Evolutionary conservation across 2,113 vertebrate species (phyloP), one percentile per base, ranked within the genome.

Genomic region (Caranx ignobilis): DNA sequence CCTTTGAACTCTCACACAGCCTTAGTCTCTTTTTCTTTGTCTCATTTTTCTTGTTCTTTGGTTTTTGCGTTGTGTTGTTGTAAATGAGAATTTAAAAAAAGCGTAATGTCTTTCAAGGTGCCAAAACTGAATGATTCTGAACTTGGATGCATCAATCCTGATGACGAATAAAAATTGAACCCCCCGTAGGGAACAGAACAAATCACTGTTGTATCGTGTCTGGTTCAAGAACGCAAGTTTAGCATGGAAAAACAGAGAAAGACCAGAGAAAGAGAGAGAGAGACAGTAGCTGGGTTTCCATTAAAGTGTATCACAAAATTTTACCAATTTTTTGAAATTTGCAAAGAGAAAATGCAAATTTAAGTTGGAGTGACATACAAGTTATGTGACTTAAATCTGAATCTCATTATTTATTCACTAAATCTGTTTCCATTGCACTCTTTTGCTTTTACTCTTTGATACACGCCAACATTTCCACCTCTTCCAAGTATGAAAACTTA

Each of bases 61-160:
- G 77, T 84, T 90, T 90, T 91, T 81, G 80, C 85, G 82, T 87
- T 87, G 89, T 94, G 90, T 93, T 90, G 91, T 91, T 93, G 89
- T 92, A 91, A 94, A 91, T 92, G 85, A 88, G 82, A 87, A 87
- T 84, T 87, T 52, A 35, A 76, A 57, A 43, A 67, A 89, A 77
- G 86, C 85, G 69, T 91, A 92, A 92, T 85, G 87, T 92, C 89
- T 92, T 93, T 89, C 80, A 93, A 94, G 92, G 92, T 94, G 92
- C 93, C 93, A 94, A 94, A 93, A 94, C 88, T 84, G 89, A 94
- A 93, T 90, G 86, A 92, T 91, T 93, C 92, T 92, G 85, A 92
- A 93, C 91, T 92, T 93, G 92, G 94, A 94, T 93, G 92, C 91
- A 91, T 94, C 92, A 91, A 92, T 92, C 92, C 88, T 90, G 90